Base-by-base conservation (phyloP, 2,888 invertebrate genomes). In the Drosophila cyrtoloma region DNA sequence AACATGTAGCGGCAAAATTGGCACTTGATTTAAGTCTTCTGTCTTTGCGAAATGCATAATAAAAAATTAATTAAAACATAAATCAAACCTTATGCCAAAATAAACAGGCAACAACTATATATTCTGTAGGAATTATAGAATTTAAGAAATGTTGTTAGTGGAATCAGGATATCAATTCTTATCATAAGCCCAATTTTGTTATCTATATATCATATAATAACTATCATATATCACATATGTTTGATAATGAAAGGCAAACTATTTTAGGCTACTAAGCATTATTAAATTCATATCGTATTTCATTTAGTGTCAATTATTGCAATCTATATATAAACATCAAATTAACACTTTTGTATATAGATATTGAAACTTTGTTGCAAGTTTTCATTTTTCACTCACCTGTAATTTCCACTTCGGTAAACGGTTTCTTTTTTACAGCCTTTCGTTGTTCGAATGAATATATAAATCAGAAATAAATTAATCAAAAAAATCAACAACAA, bases 341-440 rank as follows among this genome's bases (percentile, higher is more conserved):
- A 37, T 14, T 16, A 37, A 16, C 37, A 16, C 16, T 37, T 37
- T 37, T 6, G 5, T 35, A 62, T 66, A 50, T 60, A 52, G 55
- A 55, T 44, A 42, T 64, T 66, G 33, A 56, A 65, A 39, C 22
- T 37, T 42, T 59, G 47, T 59, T 14, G 3, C 30, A 12, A 51
- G 35, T 42, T 51, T 10, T 70, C 67, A 39, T 51, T 52, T 33
- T 55, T 16, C 19, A 71, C 92, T 90, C 83, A 94, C 94, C 94
- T 82, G 86, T 91, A 57, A 94, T 80, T 91, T 94, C 94, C 69
- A 91, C 90, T 61, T 94, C 94, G 57, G 93, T 93, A 71, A 94
- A 94, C 52, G 93, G 93, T 92, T 93, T 93, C 92, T 93, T 94
- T 88, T 93, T 93, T 74, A 93, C 93, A 78, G 93, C 82, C 93